These are phyloP conservation scores for Trochalopteron elliotii DNA, from an alignment of 2,113 vertebrate genomes.

Conservation along the genomic window DNA sequence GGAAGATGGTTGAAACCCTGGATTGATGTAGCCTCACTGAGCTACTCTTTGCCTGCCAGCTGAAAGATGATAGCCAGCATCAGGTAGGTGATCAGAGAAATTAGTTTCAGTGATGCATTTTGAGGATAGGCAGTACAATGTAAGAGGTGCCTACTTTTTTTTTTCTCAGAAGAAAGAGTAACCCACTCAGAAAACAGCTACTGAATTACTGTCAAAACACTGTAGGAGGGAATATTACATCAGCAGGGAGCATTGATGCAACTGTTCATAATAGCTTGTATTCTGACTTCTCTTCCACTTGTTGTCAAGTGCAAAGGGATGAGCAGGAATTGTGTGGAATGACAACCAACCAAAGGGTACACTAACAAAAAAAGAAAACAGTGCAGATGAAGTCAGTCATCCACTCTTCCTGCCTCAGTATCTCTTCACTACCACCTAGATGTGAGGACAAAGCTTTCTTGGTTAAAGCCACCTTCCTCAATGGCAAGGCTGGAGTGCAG, in stretches of 20 bases:
- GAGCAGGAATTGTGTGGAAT: not conserved
- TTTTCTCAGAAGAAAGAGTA: not conserved
- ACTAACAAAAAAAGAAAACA: not conserved
- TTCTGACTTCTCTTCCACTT: conserved; percentile 19
- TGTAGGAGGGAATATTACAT: conserved; percentile 34
- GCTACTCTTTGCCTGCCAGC: not conserved
- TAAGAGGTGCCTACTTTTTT: not conserved
- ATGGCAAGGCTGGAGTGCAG: not conserved
- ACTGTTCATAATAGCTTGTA: not conserved
- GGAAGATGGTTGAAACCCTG: not conserved
- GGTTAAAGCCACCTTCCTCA: not conserved
- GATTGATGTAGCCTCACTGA: not conserved
- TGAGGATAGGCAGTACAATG: not conserved
- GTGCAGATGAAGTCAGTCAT: not conserved
- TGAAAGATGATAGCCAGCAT: not conserved
- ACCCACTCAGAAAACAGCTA: conserved; percentile 32
- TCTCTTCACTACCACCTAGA: not conserved
- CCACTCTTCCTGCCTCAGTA: not conserved
- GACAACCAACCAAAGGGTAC: not conserved
- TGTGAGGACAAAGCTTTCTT: not conserved
- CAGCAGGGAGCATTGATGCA: not conserved
- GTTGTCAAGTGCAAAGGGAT: conserved; percentile 8
- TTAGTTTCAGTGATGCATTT: not conserved
- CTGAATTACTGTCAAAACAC: conserved; percentile 24
- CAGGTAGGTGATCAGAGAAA: not conserved